Base-by-base conservation (phyloP, 1,140 invertebrate genomes). In the Aporrectodea caliginosa region DNA sequence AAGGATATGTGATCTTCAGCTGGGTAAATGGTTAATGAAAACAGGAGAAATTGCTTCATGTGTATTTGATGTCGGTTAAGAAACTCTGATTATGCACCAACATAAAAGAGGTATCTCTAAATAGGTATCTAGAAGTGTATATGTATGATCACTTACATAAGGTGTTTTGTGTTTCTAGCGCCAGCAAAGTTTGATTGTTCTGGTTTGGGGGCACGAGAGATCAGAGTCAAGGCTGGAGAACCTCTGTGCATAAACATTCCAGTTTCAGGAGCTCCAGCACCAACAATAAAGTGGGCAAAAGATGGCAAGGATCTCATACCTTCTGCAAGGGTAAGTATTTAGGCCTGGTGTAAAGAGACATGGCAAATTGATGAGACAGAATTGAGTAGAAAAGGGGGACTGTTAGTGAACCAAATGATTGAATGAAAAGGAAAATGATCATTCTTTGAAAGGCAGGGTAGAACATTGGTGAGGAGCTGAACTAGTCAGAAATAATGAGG, bases 201-300 rank as follows among this genome's bases (percentile, higher is more conserved):
- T 88, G 92, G 92, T 81, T 90, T 99, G 33, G 87, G 87, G 27
- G 96, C 96, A 75, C 94, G 93, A 84, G 96, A 95, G 86, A 93
- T 99, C 84, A 94, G 97, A 85, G 96, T 99, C 1, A 92, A 95
- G 34, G 98, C 97, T 84, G 98, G 98, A 81, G 97, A 99, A 89
- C 97, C 97, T 1, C 93, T 99, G 73, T 95, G 96, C 84, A 92
- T 99, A 81, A 92, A 92, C 85, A 95, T 99, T 88, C 96, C 96
- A 76, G 92, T 98, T 73, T 92, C 93, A 82, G 98, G 98, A 79
- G 94, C 97, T 31, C 98, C 98, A 0, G 93, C 93, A 73, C 98
- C 98, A 0, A 94, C 91, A 1, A 92, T 98, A 79, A 92, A 93
- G 84, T 99, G 98, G 98, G 91, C 90, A 12, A 95, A 94, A 85